Percentiles rank a stretch among this genome's conserved stretches.
phyloP scores from a whole-genome alignment of 2,113 vertebrate species.

The Daboia siamensis region DNA sequence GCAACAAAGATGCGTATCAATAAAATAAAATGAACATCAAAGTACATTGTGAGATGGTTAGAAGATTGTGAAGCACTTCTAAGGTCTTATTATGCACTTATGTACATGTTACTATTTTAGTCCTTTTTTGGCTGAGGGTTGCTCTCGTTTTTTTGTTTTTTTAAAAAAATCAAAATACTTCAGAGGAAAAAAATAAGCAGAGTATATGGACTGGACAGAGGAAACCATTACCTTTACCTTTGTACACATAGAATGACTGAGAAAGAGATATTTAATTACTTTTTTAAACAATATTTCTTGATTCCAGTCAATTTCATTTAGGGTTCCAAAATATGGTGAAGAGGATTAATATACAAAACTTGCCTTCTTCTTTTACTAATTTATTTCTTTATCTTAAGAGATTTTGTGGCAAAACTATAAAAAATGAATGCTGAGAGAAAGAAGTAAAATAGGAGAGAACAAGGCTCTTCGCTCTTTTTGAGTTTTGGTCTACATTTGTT shows the following conservation, averaged over 20 bases:
- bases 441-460: conserved; percentile 9
- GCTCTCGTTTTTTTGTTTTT: background rate
- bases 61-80: background rate
- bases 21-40: background rate
- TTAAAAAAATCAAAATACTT: background rate
- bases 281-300: background rate
- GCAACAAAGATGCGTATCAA: background rate
- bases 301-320: background rate
- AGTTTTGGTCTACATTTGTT: background rate
- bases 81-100: background rate
- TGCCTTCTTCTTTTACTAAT: conserved; percentile 33
- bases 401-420: background rate
- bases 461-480: background rate
- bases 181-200: background rate
- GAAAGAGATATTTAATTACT: background rate
- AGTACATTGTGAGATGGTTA: background rate
- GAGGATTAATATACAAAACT: conserved; percentile 31
- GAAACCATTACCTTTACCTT: background rate
- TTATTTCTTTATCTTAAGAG: conserved; percentile 9
- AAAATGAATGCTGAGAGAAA: background rate
- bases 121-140: background rate
- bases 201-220: background rate
- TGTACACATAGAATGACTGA: background rate
- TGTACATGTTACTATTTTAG: background rate
- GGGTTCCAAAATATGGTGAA: background rate